phyloP scores from a whole-genome alignment of 2,113 vertebrate genomes.

The Odontophorus gujanensis region DNA sequence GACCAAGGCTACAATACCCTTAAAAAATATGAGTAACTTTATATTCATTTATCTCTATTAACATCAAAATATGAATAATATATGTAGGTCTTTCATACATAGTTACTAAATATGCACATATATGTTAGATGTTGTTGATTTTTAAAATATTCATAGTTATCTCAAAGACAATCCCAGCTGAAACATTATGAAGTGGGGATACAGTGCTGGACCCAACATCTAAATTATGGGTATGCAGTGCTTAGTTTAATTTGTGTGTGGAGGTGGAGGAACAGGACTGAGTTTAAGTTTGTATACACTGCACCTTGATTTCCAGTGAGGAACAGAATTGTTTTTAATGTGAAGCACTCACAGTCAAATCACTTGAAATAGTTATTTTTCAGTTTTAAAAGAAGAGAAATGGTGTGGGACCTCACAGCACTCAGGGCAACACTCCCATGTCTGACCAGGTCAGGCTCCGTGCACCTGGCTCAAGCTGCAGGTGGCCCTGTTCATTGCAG shows the following conservation, averaged over 20 bases:
- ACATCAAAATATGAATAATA: neutral
- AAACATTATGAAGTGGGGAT: neutral
- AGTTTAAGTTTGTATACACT: neutral
- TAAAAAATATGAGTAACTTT: neutral
- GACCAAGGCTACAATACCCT: neutral
- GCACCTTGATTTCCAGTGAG: neutral
- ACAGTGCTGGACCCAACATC: neutral
- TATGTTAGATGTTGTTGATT: no score
- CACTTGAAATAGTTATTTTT: neutral
- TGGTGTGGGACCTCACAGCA: neutral
- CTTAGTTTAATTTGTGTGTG: neutral
- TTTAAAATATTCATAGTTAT: neutral
- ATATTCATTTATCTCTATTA: neutral
- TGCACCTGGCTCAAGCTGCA: no score
- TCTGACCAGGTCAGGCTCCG: no score
- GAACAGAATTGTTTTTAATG: neutral
- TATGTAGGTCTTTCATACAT: neutral
- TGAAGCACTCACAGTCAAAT: neutral
- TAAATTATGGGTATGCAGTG: neutral
- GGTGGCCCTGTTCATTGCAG: no score
- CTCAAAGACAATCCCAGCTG: neutral
- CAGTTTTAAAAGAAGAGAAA: accelerated
- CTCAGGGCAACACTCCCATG: neutral
- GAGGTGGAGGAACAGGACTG: neutral
- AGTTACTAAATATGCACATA: neutral